Conservation (phyloP, 2,888 invertebrate species). For the Dione juno region DNA sequence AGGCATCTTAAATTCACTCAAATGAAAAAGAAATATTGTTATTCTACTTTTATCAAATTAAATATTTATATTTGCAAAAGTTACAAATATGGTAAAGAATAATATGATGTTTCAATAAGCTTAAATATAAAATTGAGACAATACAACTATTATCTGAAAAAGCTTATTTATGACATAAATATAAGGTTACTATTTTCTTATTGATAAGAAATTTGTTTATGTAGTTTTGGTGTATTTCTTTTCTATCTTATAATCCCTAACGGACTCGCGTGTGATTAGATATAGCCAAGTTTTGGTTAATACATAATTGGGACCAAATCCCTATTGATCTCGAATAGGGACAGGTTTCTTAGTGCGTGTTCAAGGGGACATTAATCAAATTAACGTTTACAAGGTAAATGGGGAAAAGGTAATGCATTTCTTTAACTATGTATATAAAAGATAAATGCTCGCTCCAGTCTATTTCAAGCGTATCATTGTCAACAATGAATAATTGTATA, state of each 20-base stretch:
- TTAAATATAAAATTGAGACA: neutral
- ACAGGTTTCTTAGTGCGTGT: constrained; percentile 76
- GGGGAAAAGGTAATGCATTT: constrained; percentile 42
- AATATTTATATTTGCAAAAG: neutral
- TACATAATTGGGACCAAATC: constrained; percentile 81
- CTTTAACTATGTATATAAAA: constrained; percentile 38
- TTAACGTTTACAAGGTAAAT: constrained; percentile 70
- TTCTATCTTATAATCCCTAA: constrained; percentile 57
- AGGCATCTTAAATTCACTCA: constrained; percentile 28
- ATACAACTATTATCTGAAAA: too few relatives aligned
- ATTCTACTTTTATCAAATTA: neutral
- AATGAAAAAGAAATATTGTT: neutral
- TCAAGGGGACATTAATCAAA: constrained; percentile 78
- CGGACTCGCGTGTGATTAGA: constrained; percentile 63
- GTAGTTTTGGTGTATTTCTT: neutral
- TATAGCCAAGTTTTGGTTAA: constrained; percentile 73
- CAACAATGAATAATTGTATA: too few relatives aligned
- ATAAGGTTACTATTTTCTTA: neutral
- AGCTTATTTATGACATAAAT: neutral
- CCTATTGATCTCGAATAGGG: constrained; percentile 70
- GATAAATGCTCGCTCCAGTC: neutral
- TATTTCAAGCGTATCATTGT: too few relatives aligned
- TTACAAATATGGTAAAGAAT: neutral
- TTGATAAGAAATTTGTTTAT: neutral
- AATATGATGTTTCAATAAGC: neutral